These are phyloP conservation scores for Pempheris klunzingeri DNA, from an alignment of 2,797 vertebrate genomes.

Conservation along the genomic window DNA sequence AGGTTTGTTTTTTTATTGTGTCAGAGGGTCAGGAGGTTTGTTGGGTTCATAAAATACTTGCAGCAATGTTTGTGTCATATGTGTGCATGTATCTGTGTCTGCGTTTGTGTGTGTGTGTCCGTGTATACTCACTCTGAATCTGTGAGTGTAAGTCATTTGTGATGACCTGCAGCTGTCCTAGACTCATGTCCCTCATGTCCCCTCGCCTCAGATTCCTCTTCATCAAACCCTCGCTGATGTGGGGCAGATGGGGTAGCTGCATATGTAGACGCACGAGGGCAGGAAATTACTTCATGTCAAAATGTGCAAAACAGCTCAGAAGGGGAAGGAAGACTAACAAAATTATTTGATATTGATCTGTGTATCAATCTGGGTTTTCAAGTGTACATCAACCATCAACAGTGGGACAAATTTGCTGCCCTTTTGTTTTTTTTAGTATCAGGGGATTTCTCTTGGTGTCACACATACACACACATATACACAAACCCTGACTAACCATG, in stretches of 20 bases:
- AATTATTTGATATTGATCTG: background rate
- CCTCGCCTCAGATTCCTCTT: constrained; percentile 93
- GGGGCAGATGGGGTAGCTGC: constrained; percentile 95
- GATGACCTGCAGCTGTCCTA: constrained; percentile 96
- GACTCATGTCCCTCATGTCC: constrained; percentile 95
- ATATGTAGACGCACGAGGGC: constrained; percentile 12
- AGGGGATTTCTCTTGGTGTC: constrained; percentile 50
- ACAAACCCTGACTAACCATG: constrained; percentile 34
- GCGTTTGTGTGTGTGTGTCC: background rate
- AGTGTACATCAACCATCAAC: background rate
- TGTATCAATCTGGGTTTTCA: background rate
- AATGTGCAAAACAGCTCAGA: background rate
- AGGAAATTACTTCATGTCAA: background rate
- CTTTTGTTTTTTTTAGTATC: constrained; percentile 18
- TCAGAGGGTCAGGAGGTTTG: too few relatives aligned
- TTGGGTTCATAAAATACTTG: background rate
- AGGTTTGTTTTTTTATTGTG: background rate
- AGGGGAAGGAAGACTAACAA: background rate
- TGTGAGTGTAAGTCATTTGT: constrained; percentile 98
- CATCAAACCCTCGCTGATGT: constrained; percentile 96
- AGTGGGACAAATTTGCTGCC: constrained; percentile 1
- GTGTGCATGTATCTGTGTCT: background rate
- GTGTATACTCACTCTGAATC: constrained; percentile 97
- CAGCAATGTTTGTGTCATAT: background rate
- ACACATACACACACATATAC: background rate